A percentile compares a stretch with the other conserved stretches of the same genome.
Evolutionary conservation across 2,888 invertebrate genomes (phyloP).

Genomic region (Isotomurus palustris): DNA sequence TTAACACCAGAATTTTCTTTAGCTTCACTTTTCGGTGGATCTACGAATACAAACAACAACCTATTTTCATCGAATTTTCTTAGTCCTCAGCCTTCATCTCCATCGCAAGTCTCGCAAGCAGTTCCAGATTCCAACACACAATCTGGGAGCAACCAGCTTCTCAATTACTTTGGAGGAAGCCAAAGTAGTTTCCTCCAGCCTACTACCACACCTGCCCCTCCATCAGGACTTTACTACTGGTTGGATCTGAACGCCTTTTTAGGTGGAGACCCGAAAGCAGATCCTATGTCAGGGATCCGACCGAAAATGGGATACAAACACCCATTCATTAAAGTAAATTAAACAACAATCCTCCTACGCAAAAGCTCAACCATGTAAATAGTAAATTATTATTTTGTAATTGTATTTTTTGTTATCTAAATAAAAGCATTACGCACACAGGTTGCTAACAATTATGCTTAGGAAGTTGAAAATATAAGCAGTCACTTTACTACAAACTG

Average conservation of each 20-base stretch:
- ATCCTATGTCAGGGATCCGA: slow-evolving; percentile 36
- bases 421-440: too few species aligned
- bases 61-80: slow-evolving; percentile 1
- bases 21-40: slow-evolving; percentile 4
- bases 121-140: too few species aligned
- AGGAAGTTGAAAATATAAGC: too few species aligned
- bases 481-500: too few species aligned
- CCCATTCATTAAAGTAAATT: slow-evolving; percentile 33
- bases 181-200: too few species aligned
- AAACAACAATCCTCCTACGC: too few species aligned
- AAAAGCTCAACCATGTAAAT: too few species aligned
- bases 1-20: slow-evolving; percentile 1
- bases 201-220: slow-evolving; percentile 23
- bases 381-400: too few species aligned
- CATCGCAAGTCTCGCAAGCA: neutral
- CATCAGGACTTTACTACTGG: slow-evolving; percentile 43
- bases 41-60: neutral
- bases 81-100: neutral
- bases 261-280: slow-evolving; percentile 31
- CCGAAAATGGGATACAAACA: slow-evolving; percentile 41
- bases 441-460: too few species aligned
- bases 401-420: too few species aligned
- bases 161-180: slow-evolving; percentile 31
- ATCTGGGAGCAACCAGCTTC: slow-evolving; percentile 61
- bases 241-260: slow-evolving; percentile 40